These are phyloP conservation scores for Cyphomyrus plagiostoma DNA, from an alignment of 2,113 vertebrate species.

Conservation along the genomic window DNA sequence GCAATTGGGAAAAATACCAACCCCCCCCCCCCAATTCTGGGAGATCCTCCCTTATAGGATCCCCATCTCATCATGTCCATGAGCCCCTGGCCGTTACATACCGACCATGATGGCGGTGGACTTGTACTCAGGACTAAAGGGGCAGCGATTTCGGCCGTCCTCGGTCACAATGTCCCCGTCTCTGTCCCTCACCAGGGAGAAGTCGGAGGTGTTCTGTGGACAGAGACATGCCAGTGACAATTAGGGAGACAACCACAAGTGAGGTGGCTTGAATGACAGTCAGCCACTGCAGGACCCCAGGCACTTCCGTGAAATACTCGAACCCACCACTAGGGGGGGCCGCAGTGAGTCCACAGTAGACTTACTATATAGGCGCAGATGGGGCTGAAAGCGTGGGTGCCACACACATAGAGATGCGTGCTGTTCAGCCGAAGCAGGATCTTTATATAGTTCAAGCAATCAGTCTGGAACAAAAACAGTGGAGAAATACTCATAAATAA, in stretches of 20 bases:
- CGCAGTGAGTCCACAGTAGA: background rate
- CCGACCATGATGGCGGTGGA: slow-evolving; percentile 90
- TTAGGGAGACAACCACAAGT: background rate
- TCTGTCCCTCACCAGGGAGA: slow-evolving; percentile 64
- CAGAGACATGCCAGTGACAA: background rate
- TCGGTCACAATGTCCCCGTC: slow-evolving; percentile 70
- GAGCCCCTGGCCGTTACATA: slow-evolving; percentile 49
- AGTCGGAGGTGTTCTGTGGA: slow-evolving; percentile 65
- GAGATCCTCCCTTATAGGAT: background rate
- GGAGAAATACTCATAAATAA: background rate
- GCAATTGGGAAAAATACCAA: background rate
- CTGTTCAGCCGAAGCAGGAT: slow-evolving; percentile 79
- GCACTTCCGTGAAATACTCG: too few relatives aligned
- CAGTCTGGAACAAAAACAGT: slow-evolving; percentile 62
- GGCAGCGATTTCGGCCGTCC: slow-evolving; percentile 87
- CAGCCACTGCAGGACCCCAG: too few relatives aligned
- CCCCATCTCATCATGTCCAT: background rate
- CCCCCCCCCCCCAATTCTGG: background rate
- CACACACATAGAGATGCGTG: slow-evolving; percentile 85
- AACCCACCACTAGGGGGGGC: background rate
- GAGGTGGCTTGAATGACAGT: background rate
- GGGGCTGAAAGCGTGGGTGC: slow-evolving; percentile 91
- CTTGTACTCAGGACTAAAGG: slow-evolving; percentile 92
- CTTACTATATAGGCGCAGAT: slow-evolving; percentile 88
- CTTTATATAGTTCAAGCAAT: slow-evolving; percentile 98